Base-by-base conservation (phyloP, 2,888 invertebrate species). In the Drosophila bunnanda region DNA sequence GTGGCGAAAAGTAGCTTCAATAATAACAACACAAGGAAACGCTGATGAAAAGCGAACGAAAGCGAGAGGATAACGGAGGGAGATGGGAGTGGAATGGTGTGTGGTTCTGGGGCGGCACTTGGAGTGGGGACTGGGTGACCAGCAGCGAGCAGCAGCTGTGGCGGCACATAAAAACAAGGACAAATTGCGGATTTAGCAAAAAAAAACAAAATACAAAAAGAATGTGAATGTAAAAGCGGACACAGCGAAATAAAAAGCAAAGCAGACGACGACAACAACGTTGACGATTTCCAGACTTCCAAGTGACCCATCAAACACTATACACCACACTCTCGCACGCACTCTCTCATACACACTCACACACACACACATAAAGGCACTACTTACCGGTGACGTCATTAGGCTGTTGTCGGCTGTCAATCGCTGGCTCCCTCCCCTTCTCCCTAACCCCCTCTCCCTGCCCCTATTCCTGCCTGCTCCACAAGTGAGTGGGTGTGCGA, bases 171-270 rank as follows among this genome's bases (percentile, higher is more conserved):
- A 74, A 87, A 84, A 76, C 88, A 85, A 84, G 89, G 82, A 84
- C 88, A 88, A 82, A 89, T 75, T 88, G 80, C 80, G 74, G 82
- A 84, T 78, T 89, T 78, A 79, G 80, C 76, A 85, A 64, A 77
- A 76, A 32, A 20, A 76, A 34, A 34, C 2, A 9, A 32, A 15
- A 50, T 8, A 50, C 6, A 50, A 15, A 34, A 34, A 52, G 54
- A 74, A 76, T 80, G 88, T 76, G 70, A 82, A 81, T 79, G 86
- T 80, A 75, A 77, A 72, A 70, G 73, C 74, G 22, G 39, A 46
- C 72, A 43, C 39, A 71, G 38, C 44, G 52, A 69, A 59, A 55
- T 62, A 70, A 76, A 75, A 67, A 48, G 54, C 69, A 68, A 85
- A 75, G 53, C 61, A 77, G 65, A 64, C 65, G 59, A 68, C 64